phyloP scores from a whole-genome alignment of 2,888 invertebrate genomes.

The Andricus quercusramuli region DNA sequence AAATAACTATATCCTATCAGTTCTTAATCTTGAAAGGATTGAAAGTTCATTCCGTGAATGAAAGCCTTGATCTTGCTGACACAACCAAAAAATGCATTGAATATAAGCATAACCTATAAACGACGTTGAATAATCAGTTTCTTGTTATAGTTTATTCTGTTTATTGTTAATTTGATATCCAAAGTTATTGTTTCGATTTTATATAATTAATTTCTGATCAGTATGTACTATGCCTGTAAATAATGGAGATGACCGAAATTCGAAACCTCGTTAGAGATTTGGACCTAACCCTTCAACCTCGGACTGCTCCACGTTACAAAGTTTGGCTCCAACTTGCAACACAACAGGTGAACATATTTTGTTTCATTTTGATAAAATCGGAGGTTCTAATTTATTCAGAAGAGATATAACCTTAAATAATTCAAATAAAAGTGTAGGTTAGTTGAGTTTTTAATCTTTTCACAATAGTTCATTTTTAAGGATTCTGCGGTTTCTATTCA shows the following conservation, averaged over 20 bases:
- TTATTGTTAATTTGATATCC: not conserved
- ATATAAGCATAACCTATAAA: not conserved
- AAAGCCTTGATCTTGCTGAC: too few species aligned
- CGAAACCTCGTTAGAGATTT: conserved; percentile 74
- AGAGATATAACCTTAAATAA: not conserved
- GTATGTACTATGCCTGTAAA: conserved; percentile 67
- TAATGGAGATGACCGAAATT: conserved; percentile 70
- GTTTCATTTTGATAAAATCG: not conserved
- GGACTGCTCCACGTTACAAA: conserved; percentile 84
- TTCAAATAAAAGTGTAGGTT: not conserved
- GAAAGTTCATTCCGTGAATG: too few species aligned
- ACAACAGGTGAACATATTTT: conserved; percentile 84
- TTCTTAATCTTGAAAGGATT: not conserved
- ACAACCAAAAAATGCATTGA: too few species aligned
- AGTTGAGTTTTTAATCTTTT: not conserved
- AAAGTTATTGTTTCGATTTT: not conserved
- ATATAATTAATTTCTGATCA: conserved; percentile 34
- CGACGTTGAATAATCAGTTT: not conserved
- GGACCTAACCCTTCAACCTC: conserved; percentile 75
- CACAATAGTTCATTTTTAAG: too few species aligned
- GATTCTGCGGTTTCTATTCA: too few species aligned
- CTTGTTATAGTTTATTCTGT: not conserved
- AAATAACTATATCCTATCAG: not conserved
- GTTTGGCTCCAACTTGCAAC: conserved; percentile 90
- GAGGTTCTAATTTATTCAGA: not conserved